Evolutionary conservation across 2,888 invertebrate species (phyloP).

Genomic region (Nasonia oneida): DNA sequence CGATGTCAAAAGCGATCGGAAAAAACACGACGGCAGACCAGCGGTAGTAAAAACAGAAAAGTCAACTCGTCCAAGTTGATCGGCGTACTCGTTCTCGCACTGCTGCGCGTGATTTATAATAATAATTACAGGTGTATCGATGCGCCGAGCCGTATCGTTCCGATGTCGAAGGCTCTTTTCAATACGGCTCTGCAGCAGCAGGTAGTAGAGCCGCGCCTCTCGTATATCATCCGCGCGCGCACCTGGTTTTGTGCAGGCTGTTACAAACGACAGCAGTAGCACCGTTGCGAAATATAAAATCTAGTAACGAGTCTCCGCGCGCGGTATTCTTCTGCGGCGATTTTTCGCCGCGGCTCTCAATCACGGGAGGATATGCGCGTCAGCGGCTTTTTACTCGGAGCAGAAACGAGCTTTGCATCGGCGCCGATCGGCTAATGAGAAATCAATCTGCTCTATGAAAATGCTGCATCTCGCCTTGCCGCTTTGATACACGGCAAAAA

Average conservation of each 20-base stretch:
- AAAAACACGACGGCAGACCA: background rate
- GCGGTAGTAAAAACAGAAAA: constrained; percentile 8
- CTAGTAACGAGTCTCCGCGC: constrained; percentile 55
- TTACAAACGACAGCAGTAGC: constrained; percentile 68
- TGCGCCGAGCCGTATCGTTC: constrained; percentile 64
- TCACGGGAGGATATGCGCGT: constrained; percentile 42
- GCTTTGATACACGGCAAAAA: background rate
- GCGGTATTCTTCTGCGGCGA: background rate
- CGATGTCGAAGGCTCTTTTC: constrained; percentile 69
- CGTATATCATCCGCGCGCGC: constrained; percentile 71
- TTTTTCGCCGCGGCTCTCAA: constrained; percentile 15
- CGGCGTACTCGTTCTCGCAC: constrained; percentile 1
- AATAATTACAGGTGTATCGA: constrained; percentile 71
- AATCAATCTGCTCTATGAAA: constrained; percentile 40
- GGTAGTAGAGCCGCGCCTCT: constrained; percentile 66
- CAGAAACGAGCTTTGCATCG: background rate
- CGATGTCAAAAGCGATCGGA: constrained; percentile 20
- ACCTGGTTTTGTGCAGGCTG: constrained; percentile 74
- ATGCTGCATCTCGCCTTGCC: background rate
- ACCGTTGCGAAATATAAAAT: constrained; percentile 69
- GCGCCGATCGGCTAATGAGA: constrained; percentile 45
- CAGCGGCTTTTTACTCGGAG: constrained; percentile 42
- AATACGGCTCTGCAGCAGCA: constrained; percentile 36
- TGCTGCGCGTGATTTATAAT: constrained; percentile 70
- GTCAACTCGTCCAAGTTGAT: constrained; percentile 17